Base-by-base conservation (phyloP, 1,140 invertebrate genomes). In the Paraescarpia echinospica region DNA sequence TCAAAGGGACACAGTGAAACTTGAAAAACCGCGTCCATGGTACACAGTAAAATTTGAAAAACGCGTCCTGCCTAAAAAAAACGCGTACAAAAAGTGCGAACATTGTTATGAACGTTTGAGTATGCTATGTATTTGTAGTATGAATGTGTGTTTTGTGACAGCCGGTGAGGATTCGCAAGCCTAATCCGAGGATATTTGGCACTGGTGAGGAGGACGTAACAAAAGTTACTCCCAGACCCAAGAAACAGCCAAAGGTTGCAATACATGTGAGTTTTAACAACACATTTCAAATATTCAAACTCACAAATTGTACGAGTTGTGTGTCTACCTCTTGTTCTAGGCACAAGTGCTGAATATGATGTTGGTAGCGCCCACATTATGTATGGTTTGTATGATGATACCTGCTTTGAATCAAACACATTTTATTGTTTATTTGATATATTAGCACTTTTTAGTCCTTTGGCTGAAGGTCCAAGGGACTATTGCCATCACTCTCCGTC, bases 111-210 rank as follows among this genome's bases (percentile, higher is more conserved):
- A 27, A 48, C 8, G 91, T 91, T 35, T 27, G 2, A 34, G 14
- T 35, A 2, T 48, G 12, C 41, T 48, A 22, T 14, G 1, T 9
- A 51, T 35, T 91, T 51, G 14, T 59, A 35, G 14, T 91, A 18
- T 41, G 33, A 48, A 48, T 91, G 41, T 48, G 27, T 91, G 18
- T 41, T 33, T 35, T 91, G 14, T 48, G 14, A 48, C 91, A 91
- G 91, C 91, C 91, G 14, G 91, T 59, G 41, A 35, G 91, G 41
- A 51, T 91, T 33, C 34, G 91, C 14, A 91, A 91, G 41, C 91
- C 91, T 14, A 91, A 91, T 34, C 34, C 34, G 22, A 35, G 91
- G 35, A 91, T 91, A 48, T 91, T 91, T 91, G 91, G 91, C 22
- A 48, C 48, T 27, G 91, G 41, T 34, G 91, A 91, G 48, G 91